A percentile compares a stretch with the other conserved stretches of the same genome.
These are phyloP conservation scores for Pseudopipra pipra DNA, from an alignment of 2,113 vertebrate genomes.

Conservation along the genomic window DNA sequence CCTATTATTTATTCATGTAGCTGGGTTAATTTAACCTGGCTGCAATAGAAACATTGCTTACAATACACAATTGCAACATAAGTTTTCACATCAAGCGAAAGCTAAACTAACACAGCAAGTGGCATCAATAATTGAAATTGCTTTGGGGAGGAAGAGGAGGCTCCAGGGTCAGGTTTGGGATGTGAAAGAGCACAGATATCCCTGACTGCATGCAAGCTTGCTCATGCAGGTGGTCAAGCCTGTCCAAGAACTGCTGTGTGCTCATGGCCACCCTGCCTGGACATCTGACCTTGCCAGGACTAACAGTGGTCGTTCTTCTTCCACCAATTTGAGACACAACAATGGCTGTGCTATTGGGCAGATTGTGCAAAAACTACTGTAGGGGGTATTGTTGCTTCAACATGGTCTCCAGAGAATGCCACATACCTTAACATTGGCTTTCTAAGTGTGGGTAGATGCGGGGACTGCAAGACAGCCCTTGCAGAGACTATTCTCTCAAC, in stretches of 20 bases:
- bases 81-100: neutral
- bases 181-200: neutral
- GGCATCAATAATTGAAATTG: constrained; percentile 49
- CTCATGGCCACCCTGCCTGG: neutral
- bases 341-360: neutral
- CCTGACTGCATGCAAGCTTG: neutral
- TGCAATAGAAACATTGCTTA: constrained; percentile 24
- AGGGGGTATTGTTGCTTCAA: neutral
- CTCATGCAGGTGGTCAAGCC: neutral
- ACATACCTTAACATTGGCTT: neutral
- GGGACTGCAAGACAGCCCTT: neutral
- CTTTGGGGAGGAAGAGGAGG: neutral
- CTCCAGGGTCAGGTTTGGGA: neutral
- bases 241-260: neutral
- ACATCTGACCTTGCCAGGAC: neutral
- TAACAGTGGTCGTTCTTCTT: neutral
- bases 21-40: constrained; percentile 24
- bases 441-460: neutral
- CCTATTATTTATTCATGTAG: constrained; percentile 56
- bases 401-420: neutral
- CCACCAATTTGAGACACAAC: neutral
- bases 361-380: neutral
- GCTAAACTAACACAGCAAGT: constrained; percentile 30
- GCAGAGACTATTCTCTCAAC: neutral
- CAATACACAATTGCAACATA: constrained; percentile 25